Evolutionary conservation across 2,113 vertebrate genomes (phyloP), one percentile per base, ranked within the genome.

Genomic region (Xyrauchen texanus): DNA sequence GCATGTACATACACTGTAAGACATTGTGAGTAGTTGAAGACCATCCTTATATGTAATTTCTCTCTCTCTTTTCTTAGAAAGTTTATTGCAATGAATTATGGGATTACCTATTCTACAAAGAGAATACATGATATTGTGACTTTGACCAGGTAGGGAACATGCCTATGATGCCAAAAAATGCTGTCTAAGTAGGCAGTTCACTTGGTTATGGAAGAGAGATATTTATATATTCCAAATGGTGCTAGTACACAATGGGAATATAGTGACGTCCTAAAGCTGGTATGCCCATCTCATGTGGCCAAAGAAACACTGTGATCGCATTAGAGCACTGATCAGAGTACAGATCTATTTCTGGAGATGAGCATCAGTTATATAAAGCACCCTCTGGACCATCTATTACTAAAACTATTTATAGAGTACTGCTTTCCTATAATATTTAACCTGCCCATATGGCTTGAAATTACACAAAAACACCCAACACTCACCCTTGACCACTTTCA

Each of bases 311-410:
- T 53, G 21, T 68, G 21, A 1, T 34, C 3, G 21, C 21, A 34
- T 34, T 34, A 60, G 21, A 68, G 16, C 76, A 62, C 45, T 34
- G 21, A 3, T 70, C 60, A 79, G 21, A 45, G 70, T 55, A 63
- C 70, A 53, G n/a, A 8, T 66, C 70, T 80, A 80, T 79, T 79
- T 51, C 71, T 75, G 78, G 21, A 80, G 11, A 12, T 47, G 61
- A 52, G 21, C 51, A 71, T 79, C 58, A 75, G 62, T 57, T 47
- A 68, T 49, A 64, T 79, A 62, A 13, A 76, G 8, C 3, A 63
- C 65, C 67, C 8, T 47, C 77, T 67, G 77, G 55, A 12, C 57
- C 21, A 16, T 16, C 64, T n/a, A 66, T 61, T 46, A 58, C 80
- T 61, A 45, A 69, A 12, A 11, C 60, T 64, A 68, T 80, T 80